phyloP scores from a whole-genome alignment of 30 jellyfish, hydroid and myxozoan genomes.

The Chrysaora quinquecirrha region DNA sequence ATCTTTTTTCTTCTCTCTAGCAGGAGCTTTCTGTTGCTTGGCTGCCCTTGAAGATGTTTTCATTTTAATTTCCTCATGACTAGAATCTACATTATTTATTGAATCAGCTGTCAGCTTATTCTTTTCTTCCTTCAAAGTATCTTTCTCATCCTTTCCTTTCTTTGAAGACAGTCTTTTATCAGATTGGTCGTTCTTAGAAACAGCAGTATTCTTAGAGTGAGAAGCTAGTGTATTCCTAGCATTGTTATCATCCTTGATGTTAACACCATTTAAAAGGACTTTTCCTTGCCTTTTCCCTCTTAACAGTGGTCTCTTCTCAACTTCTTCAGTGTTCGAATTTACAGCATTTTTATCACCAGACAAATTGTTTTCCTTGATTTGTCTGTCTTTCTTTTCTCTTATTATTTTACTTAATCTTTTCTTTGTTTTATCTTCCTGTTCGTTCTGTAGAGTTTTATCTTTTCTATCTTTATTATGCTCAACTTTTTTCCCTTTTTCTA shows the following conservation, averaged over 20 bases:
- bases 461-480: neutral
- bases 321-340: neutral
- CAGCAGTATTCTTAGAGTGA: too few relatives aligned
- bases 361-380: too few relatives aligned
- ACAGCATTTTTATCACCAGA: neutral
- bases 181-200: too few relatives aligned
- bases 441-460: neutral
- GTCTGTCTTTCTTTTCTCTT: too few relatives aligned
- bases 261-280: neutral
- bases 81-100: too few relatives aligned
- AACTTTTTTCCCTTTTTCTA: too few relatives aligned
- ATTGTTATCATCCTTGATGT: too few relatives aligned
- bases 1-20: neutral
- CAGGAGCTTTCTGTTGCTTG: neutral
- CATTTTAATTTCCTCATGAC: neutral
- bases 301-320: neutral
- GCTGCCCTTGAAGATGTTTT: neutral
- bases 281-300: neutral
- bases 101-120: too few relatives aligned
- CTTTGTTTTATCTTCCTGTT: neutral
- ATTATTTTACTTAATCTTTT: neutral
- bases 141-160: constrained; percentile 7
- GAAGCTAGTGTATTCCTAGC: too few relatives aligned
- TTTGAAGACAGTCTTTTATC: too few relatives aligned
- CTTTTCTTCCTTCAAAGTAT: too few relatives aligned